Evolutionary conservation across 2,797 vertebrate species (phyloP).

Genomic region (Dendrocincla fuliginosa): DNA sequence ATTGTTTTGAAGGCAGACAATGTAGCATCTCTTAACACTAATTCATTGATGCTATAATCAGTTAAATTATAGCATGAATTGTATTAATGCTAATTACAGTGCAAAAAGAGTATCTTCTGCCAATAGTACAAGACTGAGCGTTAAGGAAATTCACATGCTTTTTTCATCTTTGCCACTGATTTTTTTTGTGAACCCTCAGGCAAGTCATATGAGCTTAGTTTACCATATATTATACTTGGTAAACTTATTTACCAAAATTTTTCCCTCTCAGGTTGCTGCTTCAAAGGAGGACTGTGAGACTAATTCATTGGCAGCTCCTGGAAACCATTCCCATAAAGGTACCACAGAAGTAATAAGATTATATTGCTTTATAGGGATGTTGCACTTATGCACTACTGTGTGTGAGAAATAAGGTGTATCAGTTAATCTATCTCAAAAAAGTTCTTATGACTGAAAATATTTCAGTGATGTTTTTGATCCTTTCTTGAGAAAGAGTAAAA

Average conservation of each 20-base stretch:
- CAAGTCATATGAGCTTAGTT: background rate
- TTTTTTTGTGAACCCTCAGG: background rate
- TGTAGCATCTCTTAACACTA: background rate
- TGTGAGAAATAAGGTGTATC: background rate
- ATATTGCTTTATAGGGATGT: background rate
- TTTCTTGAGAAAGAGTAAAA: background rate
- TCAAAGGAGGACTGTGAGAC: background rate
- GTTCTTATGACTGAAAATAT: background rate
- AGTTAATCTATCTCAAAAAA: background rate
- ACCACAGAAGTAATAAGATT: background rate
- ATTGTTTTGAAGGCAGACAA: background rate
- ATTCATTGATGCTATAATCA: constrained; percentile 22
- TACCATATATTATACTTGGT: background rate
- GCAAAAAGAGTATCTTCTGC: background rate
- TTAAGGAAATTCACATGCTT: background rate
- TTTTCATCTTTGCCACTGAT: background rate
- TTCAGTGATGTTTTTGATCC: background rate
- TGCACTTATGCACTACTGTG: background rate
- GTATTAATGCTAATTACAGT: constrained; percentile 12
- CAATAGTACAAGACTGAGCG: background rate
- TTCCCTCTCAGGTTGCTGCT: background rate
- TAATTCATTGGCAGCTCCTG: background rate
- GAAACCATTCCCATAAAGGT: background rate
- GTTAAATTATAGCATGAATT: background rate
- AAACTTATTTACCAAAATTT: background rate